Percentiles rank a stretch among this genome's conserved stretches.
Evolutionary conservation across 2,888 invertebrate genomes (phyloP).

Genomic region (Griposia aprilina): DNA sequence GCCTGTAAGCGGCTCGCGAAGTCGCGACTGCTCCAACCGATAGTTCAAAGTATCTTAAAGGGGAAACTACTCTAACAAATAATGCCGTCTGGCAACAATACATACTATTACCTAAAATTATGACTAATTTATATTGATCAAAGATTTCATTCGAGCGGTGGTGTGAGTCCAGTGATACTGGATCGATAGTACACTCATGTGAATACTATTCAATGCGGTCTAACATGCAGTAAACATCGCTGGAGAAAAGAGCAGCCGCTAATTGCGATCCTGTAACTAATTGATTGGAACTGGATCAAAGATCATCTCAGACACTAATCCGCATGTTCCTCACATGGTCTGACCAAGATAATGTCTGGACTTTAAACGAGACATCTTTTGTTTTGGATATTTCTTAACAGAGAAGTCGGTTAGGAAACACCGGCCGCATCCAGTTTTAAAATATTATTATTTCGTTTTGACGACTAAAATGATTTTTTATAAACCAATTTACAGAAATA

Average conservation of each 20-base stretch:
- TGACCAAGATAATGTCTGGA: neutral
- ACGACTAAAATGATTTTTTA: neutral
- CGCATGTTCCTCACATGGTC: neutral
- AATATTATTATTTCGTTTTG: neutral
- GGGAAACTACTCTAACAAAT: slow-evolving; percentile 42
- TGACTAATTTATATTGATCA: slow-evolving; percentile 11
- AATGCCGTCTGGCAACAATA: slow-evolving; percentile 7
- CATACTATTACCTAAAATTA: slow-evolving; percentile 22
- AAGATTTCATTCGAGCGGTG: neutral
- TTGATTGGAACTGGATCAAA: neutral
- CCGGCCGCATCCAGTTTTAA: neutral
- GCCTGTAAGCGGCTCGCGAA: slow-evolving; percentile 4
- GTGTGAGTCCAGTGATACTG: neutral
- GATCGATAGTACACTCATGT: neutral
- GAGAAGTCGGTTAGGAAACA: neutral
- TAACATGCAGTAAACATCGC: neutral
- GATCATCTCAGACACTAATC: neutral
- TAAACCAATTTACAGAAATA: neutral
- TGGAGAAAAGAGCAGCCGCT: neutral
- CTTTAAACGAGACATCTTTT: neutral
- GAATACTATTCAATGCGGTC: neutral
- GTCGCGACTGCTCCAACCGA: slow-evolving; percentile 36
- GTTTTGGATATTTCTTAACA: neutral
- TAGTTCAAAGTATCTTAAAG: slow-evolving; percentile 26
- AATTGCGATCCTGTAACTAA: neutral